Evolutionary conservation across 1,140 invertebrate species (phyloP).

Genomic region (Diploscapter pachys): DNA sequence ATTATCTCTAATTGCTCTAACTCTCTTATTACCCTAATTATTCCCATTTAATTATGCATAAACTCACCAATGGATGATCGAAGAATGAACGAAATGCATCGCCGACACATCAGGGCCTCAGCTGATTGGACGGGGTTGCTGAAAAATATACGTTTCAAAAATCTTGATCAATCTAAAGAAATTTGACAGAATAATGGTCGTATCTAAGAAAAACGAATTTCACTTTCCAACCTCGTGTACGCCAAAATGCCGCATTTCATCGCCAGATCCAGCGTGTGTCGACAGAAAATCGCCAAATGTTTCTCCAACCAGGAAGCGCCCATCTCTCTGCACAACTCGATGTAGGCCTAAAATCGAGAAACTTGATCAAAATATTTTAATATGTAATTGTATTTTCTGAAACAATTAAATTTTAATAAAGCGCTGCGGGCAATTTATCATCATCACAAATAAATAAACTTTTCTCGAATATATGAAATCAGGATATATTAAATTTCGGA

Average conservation of each 20-base stretch:
- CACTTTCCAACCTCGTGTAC: slow-evolving; percentile 41
- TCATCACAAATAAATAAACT: too few species aligned
- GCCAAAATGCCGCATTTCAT: slow-evolving; percentile 61
- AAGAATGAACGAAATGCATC: slow-evolving; percentile 93
- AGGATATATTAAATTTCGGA: slow-evolving; percentile 61
- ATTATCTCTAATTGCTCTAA: too few species aligned
- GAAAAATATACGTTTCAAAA: slow-evolving; percentile 5
- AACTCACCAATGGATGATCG: slow-evolving; percentile 61
- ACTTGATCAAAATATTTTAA: not conserved
- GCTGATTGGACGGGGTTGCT: slow-evolving; percentile 74
- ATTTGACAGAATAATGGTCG: too few species aligned
- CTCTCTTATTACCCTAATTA: too few species aligned
- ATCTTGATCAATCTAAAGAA: too few species aligned
- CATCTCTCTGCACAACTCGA: slow-evolving; percentile 84
- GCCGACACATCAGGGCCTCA: slow-evolving; percentile 92
- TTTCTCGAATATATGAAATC: slow-evolving; percentile 61
- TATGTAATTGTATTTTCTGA: too few species aligned
- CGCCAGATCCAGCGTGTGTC: slow-evolving; percentile 85
- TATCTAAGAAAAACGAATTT: too few species aligned
- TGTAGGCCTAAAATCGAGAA: slow-evolving; percentile 69
- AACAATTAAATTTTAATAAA: too few species aligned
- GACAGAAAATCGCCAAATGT: slow-evolving; percentile 78
- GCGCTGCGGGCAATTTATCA: too few species aligned
- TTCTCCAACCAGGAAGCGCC: slow-evolving; percentile 89
- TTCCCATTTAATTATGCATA: too few species aligned